A percentile compares a stretch with the other conserved stretches of the same genome.
These are phyloP conservation scores for Paramuricea clavata DNA, from an alignment of 92 coral and sea anemone species.

Conservation along the genomic window DNA sequence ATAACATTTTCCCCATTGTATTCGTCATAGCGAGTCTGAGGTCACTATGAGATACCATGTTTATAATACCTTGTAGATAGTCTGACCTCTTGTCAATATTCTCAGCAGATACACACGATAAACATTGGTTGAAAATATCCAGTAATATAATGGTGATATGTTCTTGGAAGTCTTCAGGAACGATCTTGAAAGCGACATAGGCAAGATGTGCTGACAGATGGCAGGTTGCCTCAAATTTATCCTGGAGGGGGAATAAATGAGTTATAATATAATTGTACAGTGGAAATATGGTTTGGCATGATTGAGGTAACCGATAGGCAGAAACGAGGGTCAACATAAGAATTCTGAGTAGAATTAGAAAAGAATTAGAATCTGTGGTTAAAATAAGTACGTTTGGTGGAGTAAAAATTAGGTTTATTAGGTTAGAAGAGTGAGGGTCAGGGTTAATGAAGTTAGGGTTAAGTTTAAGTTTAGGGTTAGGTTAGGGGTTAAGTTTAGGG, in stretches of 20 bases:
- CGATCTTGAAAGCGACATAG: neutral
- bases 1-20: neutral
- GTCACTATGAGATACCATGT: constrained; percentile 12
- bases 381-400: too few species aligned
- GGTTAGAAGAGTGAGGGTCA: too few species aligned
- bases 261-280: too few species aligned
- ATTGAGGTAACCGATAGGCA: too few species aligned
- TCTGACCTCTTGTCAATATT: constrained; percentile 1
- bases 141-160: constrained; percentile 29
- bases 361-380: too few species aligned
- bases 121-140: constrained; percentile 13
- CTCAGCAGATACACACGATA: neutral
- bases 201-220: constrained; percentile 26
- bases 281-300: too few species aligned
- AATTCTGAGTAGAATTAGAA: too few species aligned
- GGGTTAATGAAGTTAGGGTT: too few species aligned
- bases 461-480: too few species aligned
- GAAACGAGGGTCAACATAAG: too few species aligned
- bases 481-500: too few species aligned
- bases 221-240: neutral
- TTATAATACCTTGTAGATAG: constrained; percentile 1
- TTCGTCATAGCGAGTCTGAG: constrained; percentile 9
- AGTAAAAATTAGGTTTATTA: too few species aligned
- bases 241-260: constrained; percentile 12
- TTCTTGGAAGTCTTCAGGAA: constrained; percentile 34